Conservation (phyloP, 2,797 vertebrate genomes). For the Anisognathus igniventris region DNA sequence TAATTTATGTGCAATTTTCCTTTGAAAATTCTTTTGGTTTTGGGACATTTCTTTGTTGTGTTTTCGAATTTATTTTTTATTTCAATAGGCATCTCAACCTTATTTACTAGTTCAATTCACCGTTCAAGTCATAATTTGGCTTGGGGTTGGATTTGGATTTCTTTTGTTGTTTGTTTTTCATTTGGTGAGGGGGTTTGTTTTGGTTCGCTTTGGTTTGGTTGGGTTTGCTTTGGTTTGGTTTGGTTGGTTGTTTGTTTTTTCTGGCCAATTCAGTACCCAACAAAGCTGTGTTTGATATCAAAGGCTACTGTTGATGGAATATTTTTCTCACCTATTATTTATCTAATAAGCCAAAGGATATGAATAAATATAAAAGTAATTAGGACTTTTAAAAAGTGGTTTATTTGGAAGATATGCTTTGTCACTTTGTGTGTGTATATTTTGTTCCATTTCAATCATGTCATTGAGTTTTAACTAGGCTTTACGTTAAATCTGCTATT, state of each 20-base stretch:
- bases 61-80: neutral
- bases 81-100: neutral
- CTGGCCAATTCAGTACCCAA: neutral
- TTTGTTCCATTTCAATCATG: neutral
- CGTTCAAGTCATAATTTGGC: neutral
- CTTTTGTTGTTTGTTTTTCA: neutral
- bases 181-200: neutral
- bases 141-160: neutral
- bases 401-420: neutral
- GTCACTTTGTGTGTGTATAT: neutral
- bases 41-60: neutral
- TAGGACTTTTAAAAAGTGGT: rapidly evolving
- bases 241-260: neutral
- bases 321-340: neutral
- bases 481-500: neutral
- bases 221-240: neutral
- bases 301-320: neutral
- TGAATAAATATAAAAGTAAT: neutral
- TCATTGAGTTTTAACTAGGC: neutral
- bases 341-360: neutral
- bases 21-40: neutral
- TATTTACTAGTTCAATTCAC: neutral
- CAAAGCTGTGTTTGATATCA: neutral
- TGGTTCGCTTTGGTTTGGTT: neutral
- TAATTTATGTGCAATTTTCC: neutral